Conservation (phyloP, 2,797 vertebrate species). For the Harpagifer antarcticus region DNA sequence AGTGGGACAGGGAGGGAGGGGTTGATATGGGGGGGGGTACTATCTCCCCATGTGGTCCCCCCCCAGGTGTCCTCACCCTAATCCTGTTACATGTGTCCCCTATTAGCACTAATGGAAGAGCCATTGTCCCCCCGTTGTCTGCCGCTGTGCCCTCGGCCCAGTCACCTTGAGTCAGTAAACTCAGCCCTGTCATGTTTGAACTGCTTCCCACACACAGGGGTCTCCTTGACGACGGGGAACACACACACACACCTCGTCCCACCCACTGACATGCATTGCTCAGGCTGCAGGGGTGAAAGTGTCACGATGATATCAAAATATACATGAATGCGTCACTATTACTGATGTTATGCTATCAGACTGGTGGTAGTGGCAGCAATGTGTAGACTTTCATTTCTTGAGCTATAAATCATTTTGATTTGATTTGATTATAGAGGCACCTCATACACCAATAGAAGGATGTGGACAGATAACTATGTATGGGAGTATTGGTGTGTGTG, state of each 20-base stretch:
- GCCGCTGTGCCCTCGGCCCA: slow-evolving; percentile 61
- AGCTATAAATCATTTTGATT: too few relatives aligned
- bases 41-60: slow-evolving; percentile 82
- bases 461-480: background rate
- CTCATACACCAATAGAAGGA: background rate
- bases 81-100: slow-evolving; percentile 84
- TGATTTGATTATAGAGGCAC: background rate
- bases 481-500: background rate
- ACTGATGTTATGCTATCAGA: background rate
- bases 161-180: slow-evolving; percentile 84
- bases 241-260: slow-evolving; percentile 11
- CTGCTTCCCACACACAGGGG: slow-evolving; percentile 82
- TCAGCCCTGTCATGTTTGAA: slow-evolving; percentile 78
- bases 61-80: slow-evolving; percentile 80
- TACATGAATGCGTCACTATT: background rate
- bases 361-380: background rate
- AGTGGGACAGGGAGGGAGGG: slow-evolving; percentile 44
- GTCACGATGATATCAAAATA: background rate
- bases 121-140: slow-evolving; percentile 78
- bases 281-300: slow-evolving; percentile 14
- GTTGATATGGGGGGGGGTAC: slow-evolving; percentile 11
- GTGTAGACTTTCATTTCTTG: too few relatives aligned
- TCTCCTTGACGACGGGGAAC: slow-evolving; percentile 76
- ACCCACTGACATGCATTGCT: slow-evolving; percentile 20
- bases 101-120: slow-evolving; percentile 82